Conservation (phyloP, 2,797 vertebrate genomes). For the Margarornis squamiger region DNA sequence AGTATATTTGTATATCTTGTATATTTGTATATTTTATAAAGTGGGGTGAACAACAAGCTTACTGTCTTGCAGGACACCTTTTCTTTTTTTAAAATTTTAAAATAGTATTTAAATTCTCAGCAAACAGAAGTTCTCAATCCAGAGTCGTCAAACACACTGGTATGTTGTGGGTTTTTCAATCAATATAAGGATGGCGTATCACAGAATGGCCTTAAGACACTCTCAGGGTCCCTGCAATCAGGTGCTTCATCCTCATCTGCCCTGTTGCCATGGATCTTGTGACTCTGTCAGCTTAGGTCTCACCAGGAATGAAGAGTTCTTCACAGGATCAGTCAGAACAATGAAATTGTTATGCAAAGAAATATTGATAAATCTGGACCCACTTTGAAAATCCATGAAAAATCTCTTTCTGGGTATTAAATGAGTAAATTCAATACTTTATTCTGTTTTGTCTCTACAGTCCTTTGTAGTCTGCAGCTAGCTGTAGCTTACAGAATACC, state of each 20-base stretch:
- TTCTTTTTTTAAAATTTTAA: not conserved
- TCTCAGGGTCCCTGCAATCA: not conserved
- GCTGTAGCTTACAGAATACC: not conserved
- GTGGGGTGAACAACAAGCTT: not conserved
- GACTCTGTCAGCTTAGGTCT: not conserved
- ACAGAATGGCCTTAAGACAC: not conserved
- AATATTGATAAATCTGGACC: not conserved
- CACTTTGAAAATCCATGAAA: not conserved
- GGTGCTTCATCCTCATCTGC: not conserved
- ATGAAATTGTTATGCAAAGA: not conserved
- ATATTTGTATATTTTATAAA: not conserved
- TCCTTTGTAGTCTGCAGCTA: not conserved
- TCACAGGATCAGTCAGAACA: not conserved
- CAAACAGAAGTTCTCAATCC: not conserved
- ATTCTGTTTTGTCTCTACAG: not conserved
- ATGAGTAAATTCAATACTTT: not conserved
- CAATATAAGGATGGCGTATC: not conserved
- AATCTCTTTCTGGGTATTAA: not conserved
- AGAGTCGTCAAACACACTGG: not conserved
- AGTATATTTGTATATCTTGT: not conserved
- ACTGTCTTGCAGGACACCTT: not conserved
- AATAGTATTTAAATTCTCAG: not conserved
- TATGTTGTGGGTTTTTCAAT: not conserved
- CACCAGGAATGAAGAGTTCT: not conserved
- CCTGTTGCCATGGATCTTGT: not conserved